These are phyloP conservation scores for Protodeltote pygarga DNA, from an alignment of 2,888 invertebrate species.

Conservation along the genomic window DNA sequence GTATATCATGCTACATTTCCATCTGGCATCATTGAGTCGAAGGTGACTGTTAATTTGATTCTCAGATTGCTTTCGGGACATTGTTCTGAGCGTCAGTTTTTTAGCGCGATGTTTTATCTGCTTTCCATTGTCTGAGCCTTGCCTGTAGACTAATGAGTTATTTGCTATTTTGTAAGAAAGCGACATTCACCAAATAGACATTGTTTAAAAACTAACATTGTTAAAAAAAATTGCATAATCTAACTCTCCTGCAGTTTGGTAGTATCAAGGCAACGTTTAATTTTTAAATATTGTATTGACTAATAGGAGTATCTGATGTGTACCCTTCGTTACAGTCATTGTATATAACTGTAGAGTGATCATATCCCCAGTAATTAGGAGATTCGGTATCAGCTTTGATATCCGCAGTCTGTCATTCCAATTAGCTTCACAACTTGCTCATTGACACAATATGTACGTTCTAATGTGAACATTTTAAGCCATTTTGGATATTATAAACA, in stretches of 20 bases:
- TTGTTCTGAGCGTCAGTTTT: conserved; percentile 59
- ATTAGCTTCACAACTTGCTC: conserved; percentile 77
- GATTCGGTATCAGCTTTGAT: conserved; percentile 75
- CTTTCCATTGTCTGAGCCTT: conserved; percentile 56
- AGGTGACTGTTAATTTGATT: conserved; percentile 37
- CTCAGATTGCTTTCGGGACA: conserved; percentile 63
- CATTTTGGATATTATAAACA: conserved; percentile 80
- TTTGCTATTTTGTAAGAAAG: conserved; percentile 34
- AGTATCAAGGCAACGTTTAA: conserved; percentile 44
- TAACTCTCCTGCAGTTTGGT: conserved; percentile 38
- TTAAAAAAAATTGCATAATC: conserved; percentile 40
- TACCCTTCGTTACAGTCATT: conserved; percentile 71
- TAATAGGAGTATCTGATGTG: conserved; percentile 70
- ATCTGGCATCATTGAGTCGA: conserved; percentile 30
- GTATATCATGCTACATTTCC: conserved; percentile 30
- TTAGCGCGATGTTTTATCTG: conserved; percentile 54
- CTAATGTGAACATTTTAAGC: conserved; percentile 84
- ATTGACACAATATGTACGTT: conserved; percentile 70
- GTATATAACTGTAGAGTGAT: conserved; percentile 83
- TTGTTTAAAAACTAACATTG: conserved; percentile 62
- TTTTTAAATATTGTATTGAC: conserved; percentile 58
- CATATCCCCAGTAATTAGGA: conserved; percentile 77
- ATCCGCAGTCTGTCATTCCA: conserved; percentile 76
- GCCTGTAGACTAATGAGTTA: conserved; percentile 41
- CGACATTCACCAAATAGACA: conserved; percentile 73